phyloP scores from a whole-genome alignment of 2,797 vertebrate species.

The Chrosomus eos region DNA sequence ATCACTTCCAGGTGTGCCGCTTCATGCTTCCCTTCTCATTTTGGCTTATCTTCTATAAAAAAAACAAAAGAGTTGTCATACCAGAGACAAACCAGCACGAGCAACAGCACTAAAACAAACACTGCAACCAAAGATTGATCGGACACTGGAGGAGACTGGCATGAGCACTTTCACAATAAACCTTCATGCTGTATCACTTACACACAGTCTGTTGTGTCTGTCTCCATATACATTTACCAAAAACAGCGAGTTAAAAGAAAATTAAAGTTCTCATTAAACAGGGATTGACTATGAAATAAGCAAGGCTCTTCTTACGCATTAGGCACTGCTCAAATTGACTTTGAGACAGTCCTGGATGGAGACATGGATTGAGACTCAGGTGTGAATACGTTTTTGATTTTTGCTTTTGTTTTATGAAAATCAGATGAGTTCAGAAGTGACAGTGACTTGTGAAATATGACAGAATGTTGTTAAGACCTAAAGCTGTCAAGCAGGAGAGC shows the following conservation, averaged over 20 bases:
- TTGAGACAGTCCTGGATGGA: neutral
- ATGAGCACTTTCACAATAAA: neutral
- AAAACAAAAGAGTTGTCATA: constrained; percentile 20
- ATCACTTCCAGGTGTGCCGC: neutral
- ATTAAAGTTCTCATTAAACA: neutral
- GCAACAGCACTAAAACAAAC: constrained; percentile 1
- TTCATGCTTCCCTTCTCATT: neutral
- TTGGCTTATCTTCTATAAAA: constrained; percentile 27
- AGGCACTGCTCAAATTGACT: neutral
- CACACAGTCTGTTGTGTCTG: neutral
- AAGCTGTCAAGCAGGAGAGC: neutral
- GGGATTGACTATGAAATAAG: neutral
- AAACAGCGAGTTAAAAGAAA: neutral
- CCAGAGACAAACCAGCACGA: neutral
- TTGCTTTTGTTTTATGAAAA: neutral
- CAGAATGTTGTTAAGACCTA: neutral
- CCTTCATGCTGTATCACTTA: neutral
- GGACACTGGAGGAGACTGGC: neutral
- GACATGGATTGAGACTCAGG: neutral
- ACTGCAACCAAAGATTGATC: constrained; percentile 3
- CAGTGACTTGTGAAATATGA: constrained; percentile 26
- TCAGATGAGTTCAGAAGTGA: constrained; percentile 24
- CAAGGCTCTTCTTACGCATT: neutral
- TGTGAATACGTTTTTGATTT: neutral
- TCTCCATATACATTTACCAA: neutral